These are phyloP conservation scores for Rhinichthys klamathensis DNA, from an alignment of 2,113 vertebrate species.

Conservation along the genomic window DNA sequence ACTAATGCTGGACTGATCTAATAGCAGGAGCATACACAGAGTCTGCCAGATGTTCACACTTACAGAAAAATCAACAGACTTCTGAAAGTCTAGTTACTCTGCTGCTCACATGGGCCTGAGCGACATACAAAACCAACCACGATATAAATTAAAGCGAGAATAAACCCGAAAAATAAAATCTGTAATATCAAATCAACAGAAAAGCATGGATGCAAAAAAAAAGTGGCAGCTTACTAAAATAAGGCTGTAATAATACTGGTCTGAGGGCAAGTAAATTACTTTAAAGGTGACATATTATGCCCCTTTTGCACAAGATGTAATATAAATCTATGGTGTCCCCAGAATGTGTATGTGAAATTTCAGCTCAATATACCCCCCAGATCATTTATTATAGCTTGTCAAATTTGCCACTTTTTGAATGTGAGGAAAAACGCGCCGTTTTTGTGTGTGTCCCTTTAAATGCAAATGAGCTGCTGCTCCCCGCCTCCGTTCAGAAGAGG, in stretches of 20 bases:
- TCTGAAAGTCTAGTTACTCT: background rate
- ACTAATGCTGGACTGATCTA: background rate
- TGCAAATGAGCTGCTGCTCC: too few species aligned
- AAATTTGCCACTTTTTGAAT: too few species aligned
- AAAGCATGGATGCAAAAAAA: background rate
- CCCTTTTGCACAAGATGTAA: too few species aligned
- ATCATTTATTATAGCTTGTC: too few species aligned
- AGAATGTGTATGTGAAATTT: too few species aligned
- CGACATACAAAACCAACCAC: too few species aligned
- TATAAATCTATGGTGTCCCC: too few species aligned
- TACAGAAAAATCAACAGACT: background rate
- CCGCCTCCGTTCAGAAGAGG: too few species aligned
- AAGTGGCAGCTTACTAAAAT: background rate
- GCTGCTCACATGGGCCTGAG: background rate
- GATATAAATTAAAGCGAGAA: background rate
- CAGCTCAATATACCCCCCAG: too few species aligned
- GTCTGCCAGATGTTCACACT: slow-evolving; percentile 1
- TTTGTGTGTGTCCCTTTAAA: too few species aligned
- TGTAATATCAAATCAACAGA: background rate
- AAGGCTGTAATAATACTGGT: background rate
- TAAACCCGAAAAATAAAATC: background rate
- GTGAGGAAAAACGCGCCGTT: too few species aligned
- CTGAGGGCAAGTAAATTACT: background rate
- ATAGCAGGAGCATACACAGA: background rate
- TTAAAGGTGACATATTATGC: too few species aligned